A percentile compares a stretch with the other conserved stretches of the same genome.
These are phyloP conservation scores for Prosapia bicincta DNA, from an alignment of 2,888 invertebrate genomes.

Conservation along the genomic window DNA sequence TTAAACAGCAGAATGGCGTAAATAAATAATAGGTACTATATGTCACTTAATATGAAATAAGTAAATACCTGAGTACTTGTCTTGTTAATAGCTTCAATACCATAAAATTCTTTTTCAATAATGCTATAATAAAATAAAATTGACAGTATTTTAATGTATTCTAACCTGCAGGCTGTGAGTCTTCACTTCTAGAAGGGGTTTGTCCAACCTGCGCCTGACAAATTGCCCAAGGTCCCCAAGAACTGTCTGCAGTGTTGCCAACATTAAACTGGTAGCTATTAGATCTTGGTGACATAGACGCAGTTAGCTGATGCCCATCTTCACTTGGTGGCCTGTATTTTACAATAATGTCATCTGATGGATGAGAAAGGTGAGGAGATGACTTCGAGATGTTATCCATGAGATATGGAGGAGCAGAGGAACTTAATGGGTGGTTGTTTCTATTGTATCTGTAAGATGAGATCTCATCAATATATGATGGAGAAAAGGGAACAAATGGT, in stretches of 20 bases:
- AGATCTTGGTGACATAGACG: conserved; percentile 40
- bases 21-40: too few relatives aligned
- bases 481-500: conserved; percentile 79
- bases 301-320: conserved; percentile 54
- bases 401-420: conserved; percentile 68
- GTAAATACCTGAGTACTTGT: too few relatives aligned
- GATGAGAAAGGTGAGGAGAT: conserved; percentile 29
- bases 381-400: conserved; percentile 40
- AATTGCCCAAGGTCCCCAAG: conserved; percentile 63
- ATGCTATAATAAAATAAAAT: too few relatives aligned
- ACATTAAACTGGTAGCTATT: conserved; percentile 32
- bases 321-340: conserved; percentile 67
- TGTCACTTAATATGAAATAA: too few relatives aligned
- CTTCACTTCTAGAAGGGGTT: conserved; percentile 32
- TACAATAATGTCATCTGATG: conserved; percentile 46
- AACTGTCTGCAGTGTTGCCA: conserved; percentile 44
- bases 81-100: too few relatives aligned
- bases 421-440: conserved; percentile 57
- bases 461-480: conserved; percentile 70
- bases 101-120: too few relatives aligned
- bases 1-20: too few relatives aligned
- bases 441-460: conserved; percentile 35
- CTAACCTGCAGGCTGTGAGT: conserved; percentile 34
- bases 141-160: too few relatives aligned
- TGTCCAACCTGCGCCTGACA: conserved; percentile 61